phyloP scores from a whole-genome alignment of 2,113 vertebrate genomes.

The Nothoprocta perdicaria region DNA sequence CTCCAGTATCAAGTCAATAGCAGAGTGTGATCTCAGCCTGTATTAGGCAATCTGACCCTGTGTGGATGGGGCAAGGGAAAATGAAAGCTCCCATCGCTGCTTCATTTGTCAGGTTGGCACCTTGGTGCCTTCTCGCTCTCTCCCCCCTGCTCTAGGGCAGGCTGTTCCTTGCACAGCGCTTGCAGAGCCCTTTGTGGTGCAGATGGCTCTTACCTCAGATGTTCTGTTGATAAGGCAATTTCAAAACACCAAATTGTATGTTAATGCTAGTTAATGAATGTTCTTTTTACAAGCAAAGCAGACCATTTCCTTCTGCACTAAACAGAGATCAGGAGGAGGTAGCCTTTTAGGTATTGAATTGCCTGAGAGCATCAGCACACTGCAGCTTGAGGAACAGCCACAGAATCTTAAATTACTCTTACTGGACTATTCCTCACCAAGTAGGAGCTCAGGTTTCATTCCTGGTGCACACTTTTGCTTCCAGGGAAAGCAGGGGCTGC shows the following conservation, averaged over 20 bases:
- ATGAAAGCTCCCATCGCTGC: background rate
- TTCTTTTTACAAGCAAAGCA: constrained; percentile 39
- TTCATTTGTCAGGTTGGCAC: rapidly evolving
- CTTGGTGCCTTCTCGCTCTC: background rate
- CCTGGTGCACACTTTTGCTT: background rate
- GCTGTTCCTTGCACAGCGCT: background rate
- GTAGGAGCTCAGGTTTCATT: constrained; percentile 33
- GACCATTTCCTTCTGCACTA: constrained; percentile 6
- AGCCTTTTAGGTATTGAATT: constrained; percentile 45
- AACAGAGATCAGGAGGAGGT: constrained; percentile 38
- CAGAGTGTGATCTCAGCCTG: background rate
- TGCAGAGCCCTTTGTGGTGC: background rate
- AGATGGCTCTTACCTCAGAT: constrained; percentile 42
- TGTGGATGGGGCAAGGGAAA: background rate
- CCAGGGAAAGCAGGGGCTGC: background rate
- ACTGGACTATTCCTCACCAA: background rate
- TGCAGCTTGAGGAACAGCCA: constrained; percentile 30
- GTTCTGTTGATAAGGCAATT: constrained; percentile 52
- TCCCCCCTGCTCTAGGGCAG: background rate
- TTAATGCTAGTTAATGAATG: constrained; percentile 47
- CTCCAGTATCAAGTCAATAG: background rate
- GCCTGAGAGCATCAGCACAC: constrained; percentile 26
- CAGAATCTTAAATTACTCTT: constrained; percentile 55
- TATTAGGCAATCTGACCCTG: background rate
- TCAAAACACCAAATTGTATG: constrained; percentile 35